phyloP scores from a whole-genome alignment of 1,140 invertebrate genomes.

The Caenorhabditis tropicalis region DNA sequence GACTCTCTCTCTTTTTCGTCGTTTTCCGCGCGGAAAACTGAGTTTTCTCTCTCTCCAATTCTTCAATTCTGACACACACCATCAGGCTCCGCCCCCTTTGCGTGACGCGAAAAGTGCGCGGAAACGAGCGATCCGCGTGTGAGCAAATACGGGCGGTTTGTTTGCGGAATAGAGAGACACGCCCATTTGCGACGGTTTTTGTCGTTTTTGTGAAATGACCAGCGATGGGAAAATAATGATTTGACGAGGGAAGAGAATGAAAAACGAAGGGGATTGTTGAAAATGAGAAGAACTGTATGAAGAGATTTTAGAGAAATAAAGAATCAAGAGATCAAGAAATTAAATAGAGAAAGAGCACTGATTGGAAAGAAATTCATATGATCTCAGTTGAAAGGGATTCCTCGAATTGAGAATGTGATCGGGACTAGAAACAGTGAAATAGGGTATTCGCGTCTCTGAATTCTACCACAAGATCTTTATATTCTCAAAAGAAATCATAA shows the following conservation, averaged over 20 bases:
- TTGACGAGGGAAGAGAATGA: background rate
- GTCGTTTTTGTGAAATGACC: conserved; percentile 26
- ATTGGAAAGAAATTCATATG: no score
- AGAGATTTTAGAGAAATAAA: background rate
- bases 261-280: background rate
- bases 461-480: no score
- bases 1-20: background rate
- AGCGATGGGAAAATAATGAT: background rate
- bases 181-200: conserved; percentile 11
- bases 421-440: no score
- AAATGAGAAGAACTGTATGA: background rate
- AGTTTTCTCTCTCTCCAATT: background rate
- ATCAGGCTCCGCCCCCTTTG: conserved; percentile 1
- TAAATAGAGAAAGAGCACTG: background rate
- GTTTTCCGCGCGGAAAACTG: conserved; percentile 20
- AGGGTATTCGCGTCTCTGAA: no score
- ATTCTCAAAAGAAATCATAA: no score
- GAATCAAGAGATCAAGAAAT: background rate
- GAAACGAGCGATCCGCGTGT: conserved; percentile 40
- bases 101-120: conserved; percentile 43
- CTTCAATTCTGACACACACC: background rate
- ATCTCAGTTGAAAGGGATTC: no score
- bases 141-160: conserved; percentile 38
- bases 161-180: conserved; percentile 24
- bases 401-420: no score